Evolutionary conservation across 1,140 invertebrate genomes (phyloP).

Genomic region (Brachionus rubens): DNA sequence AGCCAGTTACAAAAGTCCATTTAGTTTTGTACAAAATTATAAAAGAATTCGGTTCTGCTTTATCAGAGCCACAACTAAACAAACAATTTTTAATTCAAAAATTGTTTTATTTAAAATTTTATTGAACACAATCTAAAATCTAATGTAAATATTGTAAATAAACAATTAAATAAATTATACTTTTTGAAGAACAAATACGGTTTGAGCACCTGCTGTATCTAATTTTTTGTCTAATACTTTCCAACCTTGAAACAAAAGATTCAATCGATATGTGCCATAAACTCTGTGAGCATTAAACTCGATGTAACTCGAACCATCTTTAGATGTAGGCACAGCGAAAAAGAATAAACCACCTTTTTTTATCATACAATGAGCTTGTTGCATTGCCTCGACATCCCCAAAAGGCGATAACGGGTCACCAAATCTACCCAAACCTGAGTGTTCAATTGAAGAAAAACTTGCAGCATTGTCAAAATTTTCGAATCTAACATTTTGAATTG

Average conservation of each 20-base stretch:
- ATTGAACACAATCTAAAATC: no score
- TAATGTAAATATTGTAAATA: no score
- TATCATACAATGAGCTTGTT: not conserved
- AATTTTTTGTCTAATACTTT: not conserved
- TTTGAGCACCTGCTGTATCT: no score
- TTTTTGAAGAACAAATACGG: no score
- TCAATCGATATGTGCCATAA: not conserved
- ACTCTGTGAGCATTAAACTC: constrained; percentile 2
- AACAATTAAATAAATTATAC: no score
- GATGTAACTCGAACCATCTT: not conserved
- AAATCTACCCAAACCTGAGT: not conserved
- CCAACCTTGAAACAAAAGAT: not conserved
- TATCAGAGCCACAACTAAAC: no score
- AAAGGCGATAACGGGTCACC: not conserved
- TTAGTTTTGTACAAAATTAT: no score
- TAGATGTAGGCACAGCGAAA: not conserved
- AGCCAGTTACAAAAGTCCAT: no score
- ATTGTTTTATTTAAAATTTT: no score
- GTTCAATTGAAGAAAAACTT: not conserved
- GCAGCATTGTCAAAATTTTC: not conserved
- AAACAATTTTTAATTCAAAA: no score
- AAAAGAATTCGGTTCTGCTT: no score
- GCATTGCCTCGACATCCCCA: not conserved
- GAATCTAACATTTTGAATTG: not conserved
- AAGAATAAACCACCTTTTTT: not conserved